These are phyloP conservation scores for Caenorhabditis latens DNA, from an alignment of 1,140 invertebrate species.

Conservation along the genomic window DNA sequence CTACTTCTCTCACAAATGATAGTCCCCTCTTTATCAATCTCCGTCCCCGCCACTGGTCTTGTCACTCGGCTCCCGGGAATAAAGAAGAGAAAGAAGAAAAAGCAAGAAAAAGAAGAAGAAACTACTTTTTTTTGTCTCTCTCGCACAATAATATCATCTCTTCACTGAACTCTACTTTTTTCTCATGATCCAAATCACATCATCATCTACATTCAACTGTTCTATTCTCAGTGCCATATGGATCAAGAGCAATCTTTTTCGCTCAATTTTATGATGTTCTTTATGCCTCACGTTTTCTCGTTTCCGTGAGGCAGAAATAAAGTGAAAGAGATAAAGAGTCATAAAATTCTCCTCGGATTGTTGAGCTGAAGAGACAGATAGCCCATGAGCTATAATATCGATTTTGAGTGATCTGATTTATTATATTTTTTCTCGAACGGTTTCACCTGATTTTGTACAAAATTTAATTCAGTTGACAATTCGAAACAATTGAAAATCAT, in stretches of 20 bases:
- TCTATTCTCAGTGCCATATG: conserved; percentile 48
- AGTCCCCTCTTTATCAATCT: conserved; percentile 48
- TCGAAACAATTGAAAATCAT: no score
- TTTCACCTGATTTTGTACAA: neutral
- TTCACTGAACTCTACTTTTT: conserved; percentile 48
- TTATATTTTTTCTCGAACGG: neutral
- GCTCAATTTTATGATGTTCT: conserved; percentile 33
- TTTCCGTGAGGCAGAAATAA: conserved; percentile 30
- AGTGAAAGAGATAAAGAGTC: conserved; percentile 48
- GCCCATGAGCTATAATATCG: conserved; percentile 4
- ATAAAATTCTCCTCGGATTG: conserved; percentile 2
- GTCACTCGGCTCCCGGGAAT: conserved; percentile 36
- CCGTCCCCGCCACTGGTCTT: conserved; percentile 43
- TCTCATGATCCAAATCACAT: conserved; percentile 55
- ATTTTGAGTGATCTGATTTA: neutral
- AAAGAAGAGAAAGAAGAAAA: neutral
- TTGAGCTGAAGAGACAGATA: conserved; percentile 12
- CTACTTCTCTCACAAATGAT: conserved; percentile 10
- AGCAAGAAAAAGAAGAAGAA: conserved; percentile 16
- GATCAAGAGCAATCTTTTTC: neutral
- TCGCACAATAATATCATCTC: conserved; percentile 53
- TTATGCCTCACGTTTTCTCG: conserved; percentile 2
- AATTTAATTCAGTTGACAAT: neutral
- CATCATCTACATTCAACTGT: conserved; percentile 40
- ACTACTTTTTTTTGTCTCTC: conserved; percentile 34